A percentile compares a stretch with the other conserved stretches of the same genome.
Evolutionary conservation across 92 coral and sea anemone genomes (phyloP).

Genomic region (Bergia sp.): DNA sequence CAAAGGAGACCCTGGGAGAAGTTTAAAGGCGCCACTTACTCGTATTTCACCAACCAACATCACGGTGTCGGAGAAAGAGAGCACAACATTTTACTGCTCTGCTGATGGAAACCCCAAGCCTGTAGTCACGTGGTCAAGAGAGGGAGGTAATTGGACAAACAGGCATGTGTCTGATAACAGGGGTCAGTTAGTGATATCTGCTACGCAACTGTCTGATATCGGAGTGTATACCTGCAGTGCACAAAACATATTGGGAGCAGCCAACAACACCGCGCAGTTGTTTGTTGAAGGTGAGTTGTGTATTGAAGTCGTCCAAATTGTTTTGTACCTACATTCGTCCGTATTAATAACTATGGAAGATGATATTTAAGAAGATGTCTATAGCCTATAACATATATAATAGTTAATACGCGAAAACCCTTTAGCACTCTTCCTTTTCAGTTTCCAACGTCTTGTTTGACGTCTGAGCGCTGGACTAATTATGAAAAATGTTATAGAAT

Average conservation of each 20-base stretch:
- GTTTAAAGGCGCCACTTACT: background rate
- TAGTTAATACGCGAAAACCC: too few relatives aligned
- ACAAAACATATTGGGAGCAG: background rate
- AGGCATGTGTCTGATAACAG: background rate
- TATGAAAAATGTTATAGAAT: too few relatives aligned
- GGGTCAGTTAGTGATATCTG: background rate
- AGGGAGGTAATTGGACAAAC: too few relatives aligned
- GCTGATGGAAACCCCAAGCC: background rate
- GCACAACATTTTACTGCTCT: background rate
- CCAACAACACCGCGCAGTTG: background rate
- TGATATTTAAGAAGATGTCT: too few relatives aligned
- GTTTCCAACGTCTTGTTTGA: too few relatives aligned
- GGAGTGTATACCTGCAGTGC: background rate
- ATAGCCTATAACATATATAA: too few relatives aligned
- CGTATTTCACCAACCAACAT: background rate
- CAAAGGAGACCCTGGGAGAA: background rate
- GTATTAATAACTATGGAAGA: too few relatives aligned
- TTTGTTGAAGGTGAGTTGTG: background rate
- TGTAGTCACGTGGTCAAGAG: too few relatives aligned
- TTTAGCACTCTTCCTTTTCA: too few relatives aligned
- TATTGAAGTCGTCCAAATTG: too few relatives aligned
- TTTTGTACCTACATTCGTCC: too few relatives aligned
- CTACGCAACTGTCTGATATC: constrained; percentile 2
- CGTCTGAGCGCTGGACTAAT: too few relatives aligned
- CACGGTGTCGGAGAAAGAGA: background rate